A percentile compares a stretch with the other conserved stretches of the same genome.
Conservation (phyloP, 2,888 invertebrate genomes). For the Agrypnus murinus region DNA sequence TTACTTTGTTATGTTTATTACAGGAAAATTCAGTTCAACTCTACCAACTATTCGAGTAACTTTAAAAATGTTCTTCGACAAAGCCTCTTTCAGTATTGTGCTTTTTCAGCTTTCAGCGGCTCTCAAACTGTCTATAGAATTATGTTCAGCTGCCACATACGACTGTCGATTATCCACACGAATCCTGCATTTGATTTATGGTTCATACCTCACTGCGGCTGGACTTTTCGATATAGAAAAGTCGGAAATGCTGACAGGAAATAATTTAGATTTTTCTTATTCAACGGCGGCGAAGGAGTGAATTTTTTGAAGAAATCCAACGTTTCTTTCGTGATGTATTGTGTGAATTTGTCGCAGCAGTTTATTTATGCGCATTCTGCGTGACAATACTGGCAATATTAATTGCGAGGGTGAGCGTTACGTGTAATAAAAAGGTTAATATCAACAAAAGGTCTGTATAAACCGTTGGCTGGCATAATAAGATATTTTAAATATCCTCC, state of each 20-base stretch:
- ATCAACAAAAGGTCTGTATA: slow-evolving; percentile 5
- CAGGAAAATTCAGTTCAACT: slow-evolving; percentile 31
- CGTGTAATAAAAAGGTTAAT: slow-evolving; percentile 29
- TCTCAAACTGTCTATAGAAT: slow-evolving; percentile 57
- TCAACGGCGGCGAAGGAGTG: slow-evolving; percentile 51
- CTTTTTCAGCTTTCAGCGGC: slow-evolving; percentile 47
- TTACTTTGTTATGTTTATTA: slow-evolving; percentile 10
- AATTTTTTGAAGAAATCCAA: slow-evolving; percentile 46
- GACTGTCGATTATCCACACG: slow-evolving; percentile 66
- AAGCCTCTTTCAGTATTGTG: slow-evolving; percentile 38
- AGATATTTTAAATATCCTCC: slow-evolving; percentile 18
- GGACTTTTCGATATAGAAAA: slow-evolving; percentile 62
- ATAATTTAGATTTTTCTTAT: slow-evolving; percentile 61
- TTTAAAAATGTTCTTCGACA: slow-evolving; percentile 41
- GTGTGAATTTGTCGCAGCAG: slow-evolving; percentile 39
- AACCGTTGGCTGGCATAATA: slow-evolving; percentile 2
- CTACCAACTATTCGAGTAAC: slow-evolving; percentile 34
- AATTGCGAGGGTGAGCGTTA: slow-evolving; percentile 21
- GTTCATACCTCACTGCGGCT: slow-evolving; percentile 62
- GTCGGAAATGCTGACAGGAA: slow-evolving; percentile 55
- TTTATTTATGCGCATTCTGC: slow-evolving; percentile 41
- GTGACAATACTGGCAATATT: slow-evolving; percentile 40
- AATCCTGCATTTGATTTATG: slow-evolving; percentile 64
- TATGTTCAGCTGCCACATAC: slow-evolving; percentile 66
- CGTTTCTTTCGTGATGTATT: slow-evolving; percentile 45